phyloP scores from a whole-genome alignment of 2,797 vertebrate genomes.

The Acanthopagrus latus region DNA sequence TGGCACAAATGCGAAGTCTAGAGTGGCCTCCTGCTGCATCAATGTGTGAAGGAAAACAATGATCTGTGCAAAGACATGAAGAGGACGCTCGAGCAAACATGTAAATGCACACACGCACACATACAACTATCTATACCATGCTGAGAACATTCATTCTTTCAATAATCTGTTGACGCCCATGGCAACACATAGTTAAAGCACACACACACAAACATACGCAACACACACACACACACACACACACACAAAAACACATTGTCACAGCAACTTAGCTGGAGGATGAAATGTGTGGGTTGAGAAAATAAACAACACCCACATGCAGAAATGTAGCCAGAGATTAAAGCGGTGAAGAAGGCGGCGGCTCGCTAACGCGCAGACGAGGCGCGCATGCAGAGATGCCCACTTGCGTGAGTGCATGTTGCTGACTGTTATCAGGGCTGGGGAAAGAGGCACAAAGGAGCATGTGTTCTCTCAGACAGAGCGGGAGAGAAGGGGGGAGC shows the following conservation, averaged over 20 bases:
- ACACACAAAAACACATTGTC: constrained; percentile 36
- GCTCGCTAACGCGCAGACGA: constrained; percentile 7
- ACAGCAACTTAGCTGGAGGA: constrained; percentile 33
- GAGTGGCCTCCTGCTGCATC: constrained; percentile 13
- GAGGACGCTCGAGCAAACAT: constrained; percentile 9
- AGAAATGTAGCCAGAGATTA: constrained; percentile 43
- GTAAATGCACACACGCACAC: not conserved
- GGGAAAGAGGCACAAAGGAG: constrained; percentile 69
- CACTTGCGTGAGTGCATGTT: constrained; percentile 45
- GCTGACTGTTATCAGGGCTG: constrained; percentile 50
- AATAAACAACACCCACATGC: constrained; percentile 54
- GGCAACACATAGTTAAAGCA: constrained; percentile 34
- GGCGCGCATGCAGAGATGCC: constrained; percentile 37
- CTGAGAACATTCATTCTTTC: constrained; percentile 29
- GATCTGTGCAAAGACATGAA: constrained; percentile 23
- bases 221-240: constrained; percentile 16
- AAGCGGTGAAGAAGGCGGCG: constrained; percentile 1
- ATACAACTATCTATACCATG: not conserved
- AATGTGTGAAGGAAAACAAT: constrained; percentile 30
- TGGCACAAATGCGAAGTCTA: not conserved
- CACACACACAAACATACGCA: not conserved
- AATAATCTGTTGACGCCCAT: constrained; percentile 56
- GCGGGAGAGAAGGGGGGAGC: constrained; percentile 62
- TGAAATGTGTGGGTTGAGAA: constrained; percentile 22
- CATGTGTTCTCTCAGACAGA: constrained; percentile 75